A percentile compares a stretch with the other conserved stretches of the same genome.
phyloP scores from a whole-genome alignment of 2,113 vertebrate genomes.

The Pholis gunnellus region DNA sequence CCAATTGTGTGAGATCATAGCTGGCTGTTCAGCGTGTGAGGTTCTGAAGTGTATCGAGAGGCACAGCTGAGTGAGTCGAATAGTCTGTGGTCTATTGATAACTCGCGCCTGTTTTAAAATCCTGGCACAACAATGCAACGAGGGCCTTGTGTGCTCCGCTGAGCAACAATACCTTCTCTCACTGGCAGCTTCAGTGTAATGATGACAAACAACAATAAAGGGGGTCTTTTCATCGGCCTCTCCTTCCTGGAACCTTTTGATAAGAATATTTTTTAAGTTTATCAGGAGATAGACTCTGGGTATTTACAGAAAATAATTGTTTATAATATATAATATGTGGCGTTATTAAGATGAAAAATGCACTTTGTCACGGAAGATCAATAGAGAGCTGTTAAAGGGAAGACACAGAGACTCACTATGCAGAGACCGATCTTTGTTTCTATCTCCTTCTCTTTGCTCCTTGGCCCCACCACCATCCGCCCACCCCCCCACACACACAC shows the following conservation, averaged over 20 bases:
- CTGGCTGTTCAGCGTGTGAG: constrained; percentile 70
- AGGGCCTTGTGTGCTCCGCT: constrained; percentile 81
- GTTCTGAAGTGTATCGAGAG: constrained; percentile 82
- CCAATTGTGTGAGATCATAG: constrained; percentile 73
- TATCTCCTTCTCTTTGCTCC: constrained; percentile 21
- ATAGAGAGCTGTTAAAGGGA: constrained; percentile 12
- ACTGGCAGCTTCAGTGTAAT: constrained; percentile 77
- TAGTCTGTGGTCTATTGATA: constrained; percentile 87
- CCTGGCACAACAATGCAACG: constrained; percentile 81
- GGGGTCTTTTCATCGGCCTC: constrained; percentile 54
- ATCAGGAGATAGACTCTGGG: constrained; percentile 27
- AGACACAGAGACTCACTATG: constrained; percentile 6
- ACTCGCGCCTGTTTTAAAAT: constrained; percentile 84
- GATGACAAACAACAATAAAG: constrained; percentile 81
- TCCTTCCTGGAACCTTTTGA: constrained; percentile 76
- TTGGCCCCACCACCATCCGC: background rate
- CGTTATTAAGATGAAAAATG: constrained; percentile 17
- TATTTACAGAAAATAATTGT: constrained; percentile 11
- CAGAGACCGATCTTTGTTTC: constrained; percentile 41
- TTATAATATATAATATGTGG: constrained; percentile 5
- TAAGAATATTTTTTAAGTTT: constrained; percentile 69
- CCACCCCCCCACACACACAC: background rate
- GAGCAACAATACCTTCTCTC: constrained; percentile 84
- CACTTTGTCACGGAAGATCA: background rate
- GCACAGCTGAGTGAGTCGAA: constrained; percentile 80